phyloP scores from a whole-genome alignment of 1,140 invertebrate genomes.

The Caenorhabditis tropicalis region DNA sequence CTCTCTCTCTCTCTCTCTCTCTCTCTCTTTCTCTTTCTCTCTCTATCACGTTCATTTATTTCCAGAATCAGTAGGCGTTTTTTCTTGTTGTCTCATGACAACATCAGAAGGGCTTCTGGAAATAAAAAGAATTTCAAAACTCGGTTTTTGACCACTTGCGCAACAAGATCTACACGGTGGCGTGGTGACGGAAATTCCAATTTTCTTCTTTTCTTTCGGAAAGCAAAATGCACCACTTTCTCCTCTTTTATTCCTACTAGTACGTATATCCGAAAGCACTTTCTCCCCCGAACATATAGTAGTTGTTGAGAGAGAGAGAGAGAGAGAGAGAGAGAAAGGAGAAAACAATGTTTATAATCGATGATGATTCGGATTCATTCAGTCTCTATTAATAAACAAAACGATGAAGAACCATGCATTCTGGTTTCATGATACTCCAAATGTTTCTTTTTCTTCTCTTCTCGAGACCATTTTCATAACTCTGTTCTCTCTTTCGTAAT shows the following conservation, averaged over 20 bases:
- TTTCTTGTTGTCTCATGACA: background rate
- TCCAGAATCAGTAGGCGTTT: background rate
- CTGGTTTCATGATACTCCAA: background rate
- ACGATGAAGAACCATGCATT: background rate
- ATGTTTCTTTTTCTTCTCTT: background rate
- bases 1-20: too few species aligned
- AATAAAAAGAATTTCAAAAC: background rate
- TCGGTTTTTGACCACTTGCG: slow-evolving; percentile 39
- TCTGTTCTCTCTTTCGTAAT: background rate
- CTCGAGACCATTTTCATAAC: background rate
- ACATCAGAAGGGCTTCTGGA: background rate
- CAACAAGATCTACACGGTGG: slow-evolving; percentile 1
- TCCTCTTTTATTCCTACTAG: slow-evolving; percentile 12
- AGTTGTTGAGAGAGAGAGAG: too few species aligned
- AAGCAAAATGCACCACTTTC: background rate
- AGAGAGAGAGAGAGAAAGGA: background rate
- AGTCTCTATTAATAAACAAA: background rate
- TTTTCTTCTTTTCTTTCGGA: slow-evolving; percentile 13
- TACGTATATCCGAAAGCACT: slow-evolving; percentile 35
- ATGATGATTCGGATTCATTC: background rate
- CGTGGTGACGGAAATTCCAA: slow-evolving; percentile 35
- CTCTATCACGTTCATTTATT: too few species aligned
- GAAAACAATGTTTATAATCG: background rate
- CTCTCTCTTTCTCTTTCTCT: too few species aligned
- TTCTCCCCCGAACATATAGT: background rate